A percentile compares a stretch with the other conserved stretches of the same genome.
Conservation (phyloP, 2,113 vertebrate species). For the Rhea pennata region DNA sequence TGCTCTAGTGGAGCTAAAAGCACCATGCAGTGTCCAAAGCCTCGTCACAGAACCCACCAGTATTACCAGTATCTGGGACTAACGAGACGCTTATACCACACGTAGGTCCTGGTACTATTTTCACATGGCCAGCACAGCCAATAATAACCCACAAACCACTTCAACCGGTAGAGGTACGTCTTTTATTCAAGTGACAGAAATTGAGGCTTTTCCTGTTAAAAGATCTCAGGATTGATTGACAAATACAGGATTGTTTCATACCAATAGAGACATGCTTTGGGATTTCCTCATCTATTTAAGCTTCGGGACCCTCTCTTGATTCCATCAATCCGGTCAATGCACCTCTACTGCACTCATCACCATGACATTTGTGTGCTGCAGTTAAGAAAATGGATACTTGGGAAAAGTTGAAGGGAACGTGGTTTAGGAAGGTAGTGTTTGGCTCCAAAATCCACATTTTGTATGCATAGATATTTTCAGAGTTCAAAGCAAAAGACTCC, state of each 20-base stretch:
- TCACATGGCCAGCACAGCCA: background rate
- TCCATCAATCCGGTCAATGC: background rate
- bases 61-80: background rate
- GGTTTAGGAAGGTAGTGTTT: background rate
- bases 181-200: background rate
- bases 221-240: background rate
- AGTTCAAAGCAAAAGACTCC: background rate
- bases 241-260: background rate
- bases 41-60: background rate
- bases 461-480: background rate
- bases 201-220: background rate
- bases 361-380: background rate
- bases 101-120: background rate
- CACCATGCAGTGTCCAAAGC: background rate
- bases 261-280: background rate
- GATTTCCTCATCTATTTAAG: background rate
- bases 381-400: background rate
- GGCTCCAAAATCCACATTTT: background rate
- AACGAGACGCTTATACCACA: background rate
- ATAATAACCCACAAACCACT: accelerated
- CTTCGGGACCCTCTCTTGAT: accelerated
- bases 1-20: background rate
- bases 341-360: background rate
- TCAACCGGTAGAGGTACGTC: background rate
- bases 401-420: background rate